Conservation (phyloP, 1,140 invertebrate species). For the Bombus waltoni region DNA sequence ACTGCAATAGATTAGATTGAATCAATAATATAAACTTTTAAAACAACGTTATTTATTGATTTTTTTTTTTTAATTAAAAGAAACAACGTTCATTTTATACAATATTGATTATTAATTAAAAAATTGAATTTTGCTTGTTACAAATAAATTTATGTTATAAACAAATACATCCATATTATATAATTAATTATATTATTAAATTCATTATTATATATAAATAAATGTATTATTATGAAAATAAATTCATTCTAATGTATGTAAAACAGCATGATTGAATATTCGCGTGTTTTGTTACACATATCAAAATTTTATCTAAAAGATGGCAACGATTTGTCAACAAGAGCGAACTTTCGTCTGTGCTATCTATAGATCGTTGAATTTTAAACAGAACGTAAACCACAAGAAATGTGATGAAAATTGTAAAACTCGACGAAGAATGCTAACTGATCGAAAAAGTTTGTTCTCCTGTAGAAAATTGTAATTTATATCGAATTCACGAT, state of each 20-base stretch:
- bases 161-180: background rate
- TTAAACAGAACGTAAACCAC: background rate
- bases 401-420: slow-evolving; percentile 27
- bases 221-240: background rate
- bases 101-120: background rate
- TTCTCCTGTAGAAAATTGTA: slow-evolving; percentile 31
- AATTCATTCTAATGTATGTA: background rate
- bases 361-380: slow-evolving; percentile 38
- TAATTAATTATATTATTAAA: too few species aligned
- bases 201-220: background rate
- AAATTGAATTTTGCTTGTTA: background rate
- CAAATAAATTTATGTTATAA: background rate
- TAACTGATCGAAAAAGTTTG: slow-evolving; percentile 15
- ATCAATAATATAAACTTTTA: background rate
- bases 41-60: background rate
- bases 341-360: slow-evolving; percentile 50
- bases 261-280: slow-evolving; percentile 9
- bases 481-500: slow-evolving; percentile 25
- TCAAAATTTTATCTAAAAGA: slow-evolving; percentile 63
- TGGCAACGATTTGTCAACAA: slow-evolving; percentile 69
- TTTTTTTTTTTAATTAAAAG: background rate
- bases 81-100: too few species aligned
- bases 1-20: background rate
- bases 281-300: slow-evolving; percentile 26
- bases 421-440: slow-evolving; percentile 42